Evolutionary conservation across 2,113 vertebrate genomes (phyloP).

Genomic region (Tenrec ecaudatus): DNA sequence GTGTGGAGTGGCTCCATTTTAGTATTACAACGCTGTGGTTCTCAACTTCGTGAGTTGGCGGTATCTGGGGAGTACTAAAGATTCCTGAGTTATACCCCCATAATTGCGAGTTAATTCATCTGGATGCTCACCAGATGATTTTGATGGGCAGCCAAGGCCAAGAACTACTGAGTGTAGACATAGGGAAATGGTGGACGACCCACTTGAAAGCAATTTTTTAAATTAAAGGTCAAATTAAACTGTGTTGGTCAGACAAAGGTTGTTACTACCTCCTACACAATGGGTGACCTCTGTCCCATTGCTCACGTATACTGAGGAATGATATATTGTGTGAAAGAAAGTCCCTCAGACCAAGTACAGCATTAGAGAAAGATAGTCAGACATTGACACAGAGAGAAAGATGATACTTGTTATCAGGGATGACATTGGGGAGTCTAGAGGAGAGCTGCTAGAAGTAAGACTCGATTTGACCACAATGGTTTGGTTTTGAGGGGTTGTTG

Average conservation of each 20-base stretch:
- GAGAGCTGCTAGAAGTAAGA: neutral
- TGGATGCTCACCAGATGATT: neutral
- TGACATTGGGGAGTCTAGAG: neutral
- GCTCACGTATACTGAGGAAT: neutral
- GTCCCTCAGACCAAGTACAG: neutral
- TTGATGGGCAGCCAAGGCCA: neutral
- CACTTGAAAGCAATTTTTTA: neutral
- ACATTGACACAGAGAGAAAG: neutral
- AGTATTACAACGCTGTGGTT: neutral
- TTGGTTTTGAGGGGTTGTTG: neutral
- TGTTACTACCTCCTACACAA: neutral
- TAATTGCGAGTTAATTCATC: neutral
- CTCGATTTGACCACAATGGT: neutral
- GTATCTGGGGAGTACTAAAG: neutral
- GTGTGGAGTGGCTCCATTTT: neutral
- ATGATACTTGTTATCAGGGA: neutral
- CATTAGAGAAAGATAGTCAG: neutral
- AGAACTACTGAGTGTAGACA: neutral
- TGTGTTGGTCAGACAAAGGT: slow-evolving; percentile 8
- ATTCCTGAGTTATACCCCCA: neutral
- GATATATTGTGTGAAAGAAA: no score
- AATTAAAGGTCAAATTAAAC: neutral
- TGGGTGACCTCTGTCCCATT: neutral
- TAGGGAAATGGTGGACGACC: neutral
- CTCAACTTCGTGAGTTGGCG: neutral